Percentiles rank a stretch among this genome's conserved stretches.
phyloP scores from a whole-genome alignment of 1,140 invertebrate species.

The Drosophila nigrodunni region DNA sequence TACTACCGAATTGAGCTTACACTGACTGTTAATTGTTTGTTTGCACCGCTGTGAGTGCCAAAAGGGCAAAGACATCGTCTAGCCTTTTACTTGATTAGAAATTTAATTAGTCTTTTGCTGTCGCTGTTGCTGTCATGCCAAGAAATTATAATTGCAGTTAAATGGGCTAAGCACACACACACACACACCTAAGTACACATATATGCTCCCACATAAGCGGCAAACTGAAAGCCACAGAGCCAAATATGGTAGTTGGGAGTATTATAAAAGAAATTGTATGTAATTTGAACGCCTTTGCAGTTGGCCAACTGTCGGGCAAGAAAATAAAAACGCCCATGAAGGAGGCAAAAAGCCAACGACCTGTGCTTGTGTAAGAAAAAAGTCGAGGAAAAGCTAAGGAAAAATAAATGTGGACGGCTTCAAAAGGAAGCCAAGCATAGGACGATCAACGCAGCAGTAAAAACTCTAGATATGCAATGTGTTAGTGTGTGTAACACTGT shows the following conservation, averaged over 20 bases:
- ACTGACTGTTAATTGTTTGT: background rate
- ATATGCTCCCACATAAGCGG: background rate
- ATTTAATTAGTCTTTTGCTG: constrained; percentile 59
- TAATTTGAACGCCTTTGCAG: constrained; percentile 65
- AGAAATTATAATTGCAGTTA: constrained; percentile 68
- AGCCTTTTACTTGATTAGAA: constrained; percentile 70
- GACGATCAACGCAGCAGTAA: constrained; percentile 61
- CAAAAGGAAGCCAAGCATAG: constrained; percentile 38
- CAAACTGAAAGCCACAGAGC: background rate
- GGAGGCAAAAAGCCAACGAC: constrained; percentile 77
- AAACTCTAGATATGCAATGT: constrained; percentile 31
- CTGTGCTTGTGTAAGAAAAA: constrained; percentile 34
- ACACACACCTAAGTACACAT: background rate
- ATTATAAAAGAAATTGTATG: constrained; percentile 60
- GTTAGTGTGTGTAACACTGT: constrained; percentile 22
- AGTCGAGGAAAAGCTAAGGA: constrained; percentile 28
- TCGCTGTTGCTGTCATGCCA: constrained; percentile 26
- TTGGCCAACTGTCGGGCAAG: constrained; percentile 62
- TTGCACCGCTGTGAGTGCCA: background rate
- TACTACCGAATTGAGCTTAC: background rate
- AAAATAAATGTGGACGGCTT: constrained; percentile 61
- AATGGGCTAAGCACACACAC: constrained; percentile 31
- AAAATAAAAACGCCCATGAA: constrained; percentile 78
- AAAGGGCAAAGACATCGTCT: constrained; percentile 37
- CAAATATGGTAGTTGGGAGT: constrained; percentile 25